A percentile compares a stretch with the other conserved stretches of the same genome.
Evolutionary conservation across 2,888 invertebrate genomes (phyloP).

Genomic region (Apodemia duryi): DNA sequence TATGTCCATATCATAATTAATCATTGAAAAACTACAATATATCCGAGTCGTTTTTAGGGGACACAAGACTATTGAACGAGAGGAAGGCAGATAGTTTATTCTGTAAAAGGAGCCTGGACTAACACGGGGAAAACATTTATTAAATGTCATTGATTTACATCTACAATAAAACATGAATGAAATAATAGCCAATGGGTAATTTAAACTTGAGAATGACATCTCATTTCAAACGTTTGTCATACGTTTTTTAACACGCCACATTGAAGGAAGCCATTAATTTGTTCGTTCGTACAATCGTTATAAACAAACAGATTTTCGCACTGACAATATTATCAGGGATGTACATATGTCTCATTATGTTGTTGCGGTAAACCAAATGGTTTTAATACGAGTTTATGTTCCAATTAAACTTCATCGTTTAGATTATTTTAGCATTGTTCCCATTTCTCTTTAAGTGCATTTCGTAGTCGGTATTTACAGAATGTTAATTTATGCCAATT

Average conservation of each 20-base stretch:
- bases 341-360: not conserved
- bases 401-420: slow-evolving; percentile 48
- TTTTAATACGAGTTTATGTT: slow-evolving; percentile 47
- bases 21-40: too few relatives aligned
- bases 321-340: slow-evolving; percentile 5
- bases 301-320: slow-evolving; percentile 6
- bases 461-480: slow-evolving; percentile 40
- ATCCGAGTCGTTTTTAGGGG: too few relatives aligned
- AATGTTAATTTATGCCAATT: slow-evolving; percentile 36
- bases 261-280: slow-evolving; percentile 20
- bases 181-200: not conserved
- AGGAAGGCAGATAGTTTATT: too few relatives aligned
- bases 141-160: too few relatives aligned
- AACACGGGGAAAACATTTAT: too few relatives aligned
- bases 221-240: not conserved
- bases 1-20: too few relatives aligned
- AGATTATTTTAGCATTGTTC: slow-evolving; percentile 48
- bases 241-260: not conserved
- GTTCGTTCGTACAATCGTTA: slow-evolving; percentile 31
- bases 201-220: not conserved
- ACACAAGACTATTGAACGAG: too few relatives aligned
- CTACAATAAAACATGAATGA: too few relatives aligned
- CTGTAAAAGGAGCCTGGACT: too few relatives aligned
- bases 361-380: slow-evolving; percentile 45
- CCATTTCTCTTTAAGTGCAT: slow-evolving; percentile 45